These are phyloP conservation scores for Plodia interpunctella DNA, from an alignment of 1,140 invertebrate species.

Conservation along the genomic window DNA sequence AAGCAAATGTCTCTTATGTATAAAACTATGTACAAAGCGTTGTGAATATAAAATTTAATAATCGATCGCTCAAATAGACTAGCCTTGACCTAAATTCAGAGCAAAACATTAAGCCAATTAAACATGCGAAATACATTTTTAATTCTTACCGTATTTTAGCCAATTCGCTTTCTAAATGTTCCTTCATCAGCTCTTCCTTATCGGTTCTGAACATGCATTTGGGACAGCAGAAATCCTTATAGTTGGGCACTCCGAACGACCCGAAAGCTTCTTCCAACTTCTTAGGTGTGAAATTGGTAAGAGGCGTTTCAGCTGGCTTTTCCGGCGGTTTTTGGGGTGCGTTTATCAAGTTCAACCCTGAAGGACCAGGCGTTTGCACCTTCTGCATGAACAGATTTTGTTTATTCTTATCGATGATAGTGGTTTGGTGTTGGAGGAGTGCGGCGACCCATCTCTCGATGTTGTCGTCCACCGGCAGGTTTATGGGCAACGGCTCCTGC, in stretches of 20 bases:
- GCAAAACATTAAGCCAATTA: too few relatives aligned
- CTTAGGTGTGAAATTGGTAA: not conserved
- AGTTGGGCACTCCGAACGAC: constrained; percentile 32
- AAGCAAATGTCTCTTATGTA: too few relatives aligned
- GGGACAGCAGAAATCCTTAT: constrained; percentile 43
- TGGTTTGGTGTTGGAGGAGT: constrained; percentile 42
- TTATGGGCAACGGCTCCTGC: constrained; percentile 29
- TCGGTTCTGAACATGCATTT: constrained; percentile 38
- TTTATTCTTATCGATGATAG: constrained; percentile 39
- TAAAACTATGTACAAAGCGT: too few relatives aligned
- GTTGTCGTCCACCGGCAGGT: constrained; percentile 35
- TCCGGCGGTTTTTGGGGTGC: not conserved
- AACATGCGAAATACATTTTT: not conserved
- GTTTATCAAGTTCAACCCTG: not conserved
- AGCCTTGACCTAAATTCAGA: too few relatives aligned
- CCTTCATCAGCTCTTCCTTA: constrained; percentile 41
- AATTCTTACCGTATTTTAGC: constrained; percentile 53
- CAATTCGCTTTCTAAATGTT: constrained; percentile 57
- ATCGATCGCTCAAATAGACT: too few relatives aligned
- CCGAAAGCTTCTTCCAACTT: constrained; percentile 51
- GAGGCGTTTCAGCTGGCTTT: not conserved
- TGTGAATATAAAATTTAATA: too few relatives aligned
- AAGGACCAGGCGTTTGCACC: constrained; percentile 17
- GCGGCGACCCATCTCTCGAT: constrained; percentile 52
- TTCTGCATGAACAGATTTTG: constrained; percentile 45